phyloP scores from a whole-genome alignment of 2,888 invertebrate species.

The Microlaimidae sp. region DNA sequence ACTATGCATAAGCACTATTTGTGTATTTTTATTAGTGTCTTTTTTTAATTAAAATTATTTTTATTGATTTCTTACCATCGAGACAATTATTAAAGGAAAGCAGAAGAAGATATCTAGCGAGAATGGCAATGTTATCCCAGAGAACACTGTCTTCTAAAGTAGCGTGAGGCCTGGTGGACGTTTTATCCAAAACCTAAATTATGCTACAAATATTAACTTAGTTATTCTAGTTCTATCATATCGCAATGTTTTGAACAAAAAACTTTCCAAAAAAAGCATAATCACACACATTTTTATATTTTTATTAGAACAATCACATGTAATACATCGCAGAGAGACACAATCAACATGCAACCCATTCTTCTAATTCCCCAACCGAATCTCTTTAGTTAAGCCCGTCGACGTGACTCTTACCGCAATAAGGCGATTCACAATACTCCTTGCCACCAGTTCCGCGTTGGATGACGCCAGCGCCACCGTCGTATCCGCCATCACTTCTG shows the following conservation, averaged over 20 bases:
- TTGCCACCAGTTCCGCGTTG: slow-evolving; percentile 83
- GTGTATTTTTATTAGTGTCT: too few species aligned
- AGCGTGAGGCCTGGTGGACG: slow-evolving; percentile 79
- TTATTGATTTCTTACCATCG: too few species aligned
- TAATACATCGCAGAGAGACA: too few species aligned
- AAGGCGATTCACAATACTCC: slow-evolving; percentile 77
- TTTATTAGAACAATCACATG: too few species aligned
- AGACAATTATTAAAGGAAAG: slow-evolving; percentile 94
- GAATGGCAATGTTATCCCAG: slow-evolving; percentile 94
- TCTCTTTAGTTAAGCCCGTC: too few species aligned
- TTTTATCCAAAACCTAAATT: slow-evolving; percentile 56
- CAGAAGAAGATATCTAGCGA: slow-evolving; percentile 87
- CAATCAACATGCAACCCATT: too few species aligned
- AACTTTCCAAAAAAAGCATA: too few species aligned
- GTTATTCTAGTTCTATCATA: too few species aligned
- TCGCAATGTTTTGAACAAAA: not conserved
- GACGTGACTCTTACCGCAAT: slow-evolving; percentile 69
- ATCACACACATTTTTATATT: too few species aligned
- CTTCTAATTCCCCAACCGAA: too few species aligned
- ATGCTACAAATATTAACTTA: slow-evolving; percentile 5
- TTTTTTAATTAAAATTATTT: too few species aligned
- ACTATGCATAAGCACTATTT: too few species aligned
- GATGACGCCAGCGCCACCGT: slow-evolving; percentile 90
- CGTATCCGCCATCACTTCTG: slow-evolving; percentile 95
- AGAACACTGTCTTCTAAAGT: slow-evolving; percentile 72